Percentiles rank a stretch among this genome's conserved stretches.
Conservation (phyloP, 2,888 invertebrate species). For the Alloscopus bannaensis region DNA sequence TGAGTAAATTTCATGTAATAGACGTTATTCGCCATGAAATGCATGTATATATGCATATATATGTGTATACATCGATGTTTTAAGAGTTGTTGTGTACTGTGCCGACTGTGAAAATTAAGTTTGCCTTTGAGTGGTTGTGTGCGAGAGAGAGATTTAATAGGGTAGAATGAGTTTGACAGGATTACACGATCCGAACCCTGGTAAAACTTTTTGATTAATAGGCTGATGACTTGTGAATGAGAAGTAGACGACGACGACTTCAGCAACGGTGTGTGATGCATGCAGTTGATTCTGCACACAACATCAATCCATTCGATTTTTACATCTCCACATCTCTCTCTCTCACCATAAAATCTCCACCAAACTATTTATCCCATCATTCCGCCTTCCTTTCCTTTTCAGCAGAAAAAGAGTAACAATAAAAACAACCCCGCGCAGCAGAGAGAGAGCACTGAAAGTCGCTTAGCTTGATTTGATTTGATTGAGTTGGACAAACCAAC, state of each 20-base stretch:
- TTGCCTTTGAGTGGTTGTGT: slow-evolving; percentile 49
- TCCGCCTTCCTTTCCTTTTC: background rate
- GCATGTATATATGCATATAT: background rate
- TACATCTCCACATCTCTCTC: too few relatives aligned
- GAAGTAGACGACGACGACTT: slow-evolving; percentile 45
- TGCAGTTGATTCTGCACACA: slow-evolving; percentile 38
- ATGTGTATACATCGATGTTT: background rate
- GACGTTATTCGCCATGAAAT: too few relatives aligned
- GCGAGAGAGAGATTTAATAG: slow-evolving; percentile 53
- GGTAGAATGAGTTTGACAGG: slow-evolving; percentile 73
- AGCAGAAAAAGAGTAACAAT: slow-evolving; percentile 27
- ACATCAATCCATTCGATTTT: slow-evolving; percentile 43
- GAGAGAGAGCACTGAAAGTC: slow-evolving; percentile 72
- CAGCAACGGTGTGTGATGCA: slow-evolving; percentile 46
- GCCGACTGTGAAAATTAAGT: slow-evolving; percentile 49
- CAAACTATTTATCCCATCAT: slow-evolving; percentile 3
- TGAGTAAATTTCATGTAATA: too few relatives aligned
- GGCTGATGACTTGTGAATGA: slow-evolving; percentile 74
- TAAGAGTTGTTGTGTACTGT: slow-evolving; percentile 8
- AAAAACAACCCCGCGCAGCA: slow-evolving; percentile 40
- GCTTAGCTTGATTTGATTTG: slow-evolving; percentile 73
- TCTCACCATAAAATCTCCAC: background rate
- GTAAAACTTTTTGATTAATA: slow-evolving; percentile 73
- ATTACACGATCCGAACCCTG: slow-evolving; percentile 62
- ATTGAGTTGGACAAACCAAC: slow-evolving; percentile 67